These are phyloP conservation scores for Lophochroa leadbeateri DNA, from an alignment of 2,113 vertebrate genomes.

Conservation along the genomic window DNA sequence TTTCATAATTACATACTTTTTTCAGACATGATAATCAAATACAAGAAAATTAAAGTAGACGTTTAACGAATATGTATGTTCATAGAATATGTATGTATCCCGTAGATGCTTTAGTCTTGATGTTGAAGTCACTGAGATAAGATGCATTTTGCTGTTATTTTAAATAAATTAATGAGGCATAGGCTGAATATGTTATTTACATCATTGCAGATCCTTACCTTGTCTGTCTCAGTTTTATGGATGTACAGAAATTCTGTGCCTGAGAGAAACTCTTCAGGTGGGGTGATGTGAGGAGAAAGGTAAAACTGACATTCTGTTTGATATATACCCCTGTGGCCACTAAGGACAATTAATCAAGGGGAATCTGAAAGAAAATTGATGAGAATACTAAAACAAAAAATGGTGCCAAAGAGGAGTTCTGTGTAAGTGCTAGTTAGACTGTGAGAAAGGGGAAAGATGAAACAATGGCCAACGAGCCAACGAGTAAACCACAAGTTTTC, in stretches of 20 bases:
- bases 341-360: background rate
- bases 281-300: background rate
- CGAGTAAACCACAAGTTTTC: background rate
- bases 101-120: background rate
- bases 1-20: background rate
- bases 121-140: background rate
- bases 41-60: background rate
- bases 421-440: background rate
- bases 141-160: background rate
- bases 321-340: background rate
- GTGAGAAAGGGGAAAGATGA: background rate
- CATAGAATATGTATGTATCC: background rate
- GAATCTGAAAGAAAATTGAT: background rate
- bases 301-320: background rate
- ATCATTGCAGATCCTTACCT: background rate
- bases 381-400: background rate
- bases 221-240: background rate
- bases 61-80: background rate
- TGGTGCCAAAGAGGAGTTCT: background rate
- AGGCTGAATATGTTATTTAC: background rate
- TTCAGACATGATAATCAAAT: background rate
- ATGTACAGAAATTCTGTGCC: background rate
- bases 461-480: too few species aligned
- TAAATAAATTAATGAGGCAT: background rate
- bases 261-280: background rate